Base-by-base conservation (phyloP, 2,113 vertebrate species). In the Apodemus speciosus region DNA sequence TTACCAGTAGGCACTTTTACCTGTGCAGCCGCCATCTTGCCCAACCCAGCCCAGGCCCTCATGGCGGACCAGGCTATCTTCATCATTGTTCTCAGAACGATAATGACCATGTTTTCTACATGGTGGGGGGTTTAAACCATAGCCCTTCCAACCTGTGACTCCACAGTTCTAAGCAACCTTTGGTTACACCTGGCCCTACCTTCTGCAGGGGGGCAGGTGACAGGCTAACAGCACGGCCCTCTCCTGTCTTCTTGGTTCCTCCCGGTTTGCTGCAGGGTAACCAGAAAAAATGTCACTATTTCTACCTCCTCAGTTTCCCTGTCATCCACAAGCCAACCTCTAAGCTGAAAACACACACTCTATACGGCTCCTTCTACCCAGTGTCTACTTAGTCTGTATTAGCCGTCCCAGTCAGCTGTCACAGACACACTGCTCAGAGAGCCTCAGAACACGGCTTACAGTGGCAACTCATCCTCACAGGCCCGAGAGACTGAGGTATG, bases 171-270 rank as follows among this genome's bases (percentile, higher is more conserved):
- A 7, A 72, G 66, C 8, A 25, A 0, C 1, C 30, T 68, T 27
- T 11, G 30, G 16, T 4, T 21, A 10, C 30, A 72, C 7, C 56
- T 1, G 8, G 38, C 43, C 77, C 49, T 0, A 0, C 18, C 13
- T 46, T 49, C 62, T 21, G 8, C 25, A 11, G 4, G 51, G 49
- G 56, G 23, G n/a, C n/a, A 30, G 79, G n/a, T 81, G 21, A 27
- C 53, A 38, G 2, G 35, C 68, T 25, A 10, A n/a, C 76, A 1
- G 30, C 3, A 77, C 16, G 71, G 56, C 58, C 69, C 62, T 56
- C 30, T 20, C 35, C 71, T 15, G 0, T 23, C 10, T n/a, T 6
- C 21, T 14, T 16, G 0, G 46, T 27, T 27, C 35, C 2, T 35
- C 89, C 32, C 2, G 4, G 21, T 68, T 40, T 46, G 40, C 88